Percentiles rank a stretch among this genome's conserved stretches.
Evolutionary conservation across 2,888 invertebrate genomes (phyloP).

Genomic region (Halictus ligatus): DNA sequence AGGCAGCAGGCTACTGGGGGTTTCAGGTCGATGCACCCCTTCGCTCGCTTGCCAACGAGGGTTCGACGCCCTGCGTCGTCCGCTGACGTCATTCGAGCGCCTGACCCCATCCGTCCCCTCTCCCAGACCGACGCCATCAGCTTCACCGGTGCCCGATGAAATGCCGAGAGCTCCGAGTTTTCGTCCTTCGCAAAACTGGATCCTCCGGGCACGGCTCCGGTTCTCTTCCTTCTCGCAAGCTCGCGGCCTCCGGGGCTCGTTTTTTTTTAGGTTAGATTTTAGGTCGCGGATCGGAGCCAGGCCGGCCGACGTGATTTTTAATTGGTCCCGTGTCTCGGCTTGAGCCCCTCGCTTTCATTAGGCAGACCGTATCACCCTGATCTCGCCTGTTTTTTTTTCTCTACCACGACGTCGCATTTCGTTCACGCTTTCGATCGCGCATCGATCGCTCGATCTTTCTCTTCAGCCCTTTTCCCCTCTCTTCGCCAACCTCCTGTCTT

Average conservation of each 20-base stretch:
- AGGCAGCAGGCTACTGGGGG: slow-evolving; percentile 78
- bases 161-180: slow-evolving; percentile 52
- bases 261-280: slow-evolving; percentile 45
- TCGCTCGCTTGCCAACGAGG: slow-evolving; percentile 70
- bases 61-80: slow-evolving; percentile 80
- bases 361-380: slow-evolving; percentile 3
- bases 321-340: slow-evolving; percentile 14
- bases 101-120: slow-evolving; percentile 46
- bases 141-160: slow-evolving; percentile 57
- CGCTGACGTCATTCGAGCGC: slow-evolving; percentile 81
- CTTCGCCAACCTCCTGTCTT: neutral
- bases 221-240: neutral
- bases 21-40: slow-evolving; percentile 82
- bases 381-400: neutral
- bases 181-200: slow-evolving; percentile 63
- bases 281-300: neutral
- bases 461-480: neutral
- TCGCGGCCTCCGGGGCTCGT: slow-evolving; percentile 4
- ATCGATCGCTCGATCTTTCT: neutral
- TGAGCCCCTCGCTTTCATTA: slow-evolving; percentile 3
- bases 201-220: slow-evolving; percentile 10
- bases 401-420: neutral
- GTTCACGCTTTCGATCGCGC: neutral
- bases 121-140: slow-evolving; percentile 56
- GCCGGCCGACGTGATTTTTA: slow-evolving; percentile 40